Evolutionary conservation across 2,797 vertebrate species (phyloP).

Genomic region (Anguilla marmorata): DNA sequence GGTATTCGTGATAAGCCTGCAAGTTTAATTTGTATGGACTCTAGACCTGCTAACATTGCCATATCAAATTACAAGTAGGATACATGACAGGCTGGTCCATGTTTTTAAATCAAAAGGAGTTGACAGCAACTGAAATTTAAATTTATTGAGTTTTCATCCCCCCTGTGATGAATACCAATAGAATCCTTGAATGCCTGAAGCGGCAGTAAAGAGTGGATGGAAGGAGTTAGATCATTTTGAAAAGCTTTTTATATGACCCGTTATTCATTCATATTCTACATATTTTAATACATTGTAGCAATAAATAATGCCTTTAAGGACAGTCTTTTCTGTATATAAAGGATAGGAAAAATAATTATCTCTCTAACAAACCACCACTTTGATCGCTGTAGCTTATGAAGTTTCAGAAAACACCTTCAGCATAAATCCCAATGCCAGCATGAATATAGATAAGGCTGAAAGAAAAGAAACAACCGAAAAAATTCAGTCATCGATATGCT

Average conservation of each 20-base stretch:
- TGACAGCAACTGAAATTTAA: conserved; percentile 12
- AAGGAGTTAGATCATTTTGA: conserved; percentile 1
- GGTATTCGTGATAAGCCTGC: neutral
- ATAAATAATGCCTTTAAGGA: conserved; percentile 43
- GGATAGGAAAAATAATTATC: conserved; percentile 47
- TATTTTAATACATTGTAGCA: conserved; percentile 32
- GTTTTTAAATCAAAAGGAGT: conserved; percentile 1
- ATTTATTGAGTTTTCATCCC: conserved; percentile 12
- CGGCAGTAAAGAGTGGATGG: conserved; percentile 1
- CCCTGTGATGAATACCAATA: conserved; percentile 15
- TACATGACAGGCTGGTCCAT: neutral
- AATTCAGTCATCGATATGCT: conserved; percentile 39
- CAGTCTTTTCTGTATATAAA: conserved; percentile 41
- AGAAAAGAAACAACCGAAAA: conserved; percentile 33
- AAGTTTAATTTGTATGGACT: neutral
- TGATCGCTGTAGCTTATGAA: conserved; percentile 52
- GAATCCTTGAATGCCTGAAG: conserved; percentile 15
- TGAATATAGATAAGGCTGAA: conserved; percentile 45
- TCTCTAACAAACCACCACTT: conserved; percentile 47
- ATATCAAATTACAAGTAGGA: neutral
- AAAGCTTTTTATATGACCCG: conserved; percentile 31
- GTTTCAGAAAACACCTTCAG: conserved; percentile 46
- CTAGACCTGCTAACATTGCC: neutral
- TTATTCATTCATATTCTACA: conserved; percentile 38
- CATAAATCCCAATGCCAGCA: conserved; percentile 58